Percentiles rank a stretch among this genome's conserved stretches.
These are phyloP conservation scores for Drosophila murphyi DNA, from an alignment of 1,140 invertebrate genomes.

Conservation along the genomic window DNA sequence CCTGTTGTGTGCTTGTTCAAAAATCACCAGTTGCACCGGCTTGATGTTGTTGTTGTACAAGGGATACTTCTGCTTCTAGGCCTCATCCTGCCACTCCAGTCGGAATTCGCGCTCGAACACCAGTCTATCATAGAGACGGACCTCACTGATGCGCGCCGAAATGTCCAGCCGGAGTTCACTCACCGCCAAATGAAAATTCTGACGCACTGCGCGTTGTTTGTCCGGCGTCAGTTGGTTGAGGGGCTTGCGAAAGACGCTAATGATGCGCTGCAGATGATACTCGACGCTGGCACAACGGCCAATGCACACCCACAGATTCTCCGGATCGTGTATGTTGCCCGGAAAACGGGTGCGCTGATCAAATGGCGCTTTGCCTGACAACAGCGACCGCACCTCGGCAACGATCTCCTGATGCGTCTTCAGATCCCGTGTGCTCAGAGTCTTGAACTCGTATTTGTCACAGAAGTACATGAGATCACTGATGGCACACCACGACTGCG, in stretches of 20 bases:
- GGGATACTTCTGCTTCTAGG: constrained; percentile 25
- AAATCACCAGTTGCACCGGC: background rate
- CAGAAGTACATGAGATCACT: constrained; percentile 80
- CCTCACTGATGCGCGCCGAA: constrained; percentile 75
- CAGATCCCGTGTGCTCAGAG: constrained; percentile 62
- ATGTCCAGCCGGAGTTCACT: constrained; percentile 79
- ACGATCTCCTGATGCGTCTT: constrained; percentile 73
- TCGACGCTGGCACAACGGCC: constrained; percentile 77
- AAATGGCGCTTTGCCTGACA: constrained; percentile 68
- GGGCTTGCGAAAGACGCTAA: constrained; percentile 73
- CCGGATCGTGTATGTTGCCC: constrained; percentile 76
- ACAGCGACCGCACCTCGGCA: constrained; percentile 62
- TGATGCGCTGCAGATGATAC: constrained; percentile 77
- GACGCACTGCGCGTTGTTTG: constrained; percentile 72
- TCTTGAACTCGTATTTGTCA: constrained; percentile 80
- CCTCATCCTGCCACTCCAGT: constrained; percentile 72
- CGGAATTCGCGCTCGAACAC: constrained; percentile 80
- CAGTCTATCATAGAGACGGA: constrained; percentile 73
- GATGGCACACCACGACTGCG: constrained; percentile 75
- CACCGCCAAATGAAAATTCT: constrained; percentile 78
- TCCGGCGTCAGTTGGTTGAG: constrained; percentile 71
- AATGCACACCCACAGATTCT: constrained; percentile 82
- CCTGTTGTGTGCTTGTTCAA: constrained; percentile 45
- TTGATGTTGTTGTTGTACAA: background rate
- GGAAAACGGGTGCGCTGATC: constrained; percentile 75